phyloP scores from a whole-genome alignment of 2,888 invertebrate genomes.

The Agrochola litura region DNA sequence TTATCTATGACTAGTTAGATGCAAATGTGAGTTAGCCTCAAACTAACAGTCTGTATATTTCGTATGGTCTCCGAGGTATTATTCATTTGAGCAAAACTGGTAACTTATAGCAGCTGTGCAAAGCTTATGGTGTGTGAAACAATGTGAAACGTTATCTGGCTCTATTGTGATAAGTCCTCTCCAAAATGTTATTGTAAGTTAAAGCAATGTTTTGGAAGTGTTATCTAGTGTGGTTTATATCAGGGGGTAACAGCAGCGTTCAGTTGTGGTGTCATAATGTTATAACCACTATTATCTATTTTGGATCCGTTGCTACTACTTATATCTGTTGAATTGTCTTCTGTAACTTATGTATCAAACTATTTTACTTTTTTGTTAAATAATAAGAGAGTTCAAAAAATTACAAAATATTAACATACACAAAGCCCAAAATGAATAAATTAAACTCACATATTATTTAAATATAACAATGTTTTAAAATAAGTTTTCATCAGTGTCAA shows the following conservation, averaged over 20 bases:
- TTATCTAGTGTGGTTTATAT: slow-evolving; percentile 53
- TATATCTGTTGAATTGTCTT: not conserved
- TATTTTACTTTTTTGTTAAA: not conserved
- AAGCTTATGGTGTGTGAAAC: slow-evolving; percentile 57
- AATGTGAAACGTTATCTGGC: slow-evolving; percentile 57
- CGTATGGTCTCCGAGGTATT: slow-evolving; percentile 27
- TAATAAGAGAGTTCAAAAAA: not conserved
- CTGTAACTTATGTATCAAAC: not conserved
- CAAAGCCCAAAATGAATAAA: not conserved
- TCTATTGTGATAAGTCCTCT: slow-evolving; percentile 61
- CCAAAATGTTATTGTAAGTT: slow-evolving; percentile 60
- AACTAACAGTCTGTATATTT: slow-evolving; percentile 12
- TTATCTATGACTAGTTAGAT: not conserved
- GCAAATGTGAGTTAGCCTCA: slow-evolving; percentile 20
- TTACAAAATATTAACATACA: not conserved
- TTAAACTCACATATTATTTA: not conserved
- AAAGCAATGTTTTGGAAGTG: slow-evolving; percentile 61
- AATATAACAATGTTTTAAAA: not conserved
- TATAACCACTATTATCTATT: slow-evolving; percentile 10
- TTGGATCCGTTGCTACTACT: not conserved
- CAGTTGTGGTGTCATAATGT: slow-evolving; percentile 6
- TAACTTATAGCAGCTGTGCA: slow-evolving; percentile 48
- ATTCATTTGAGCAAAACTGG: slow-evolving; percentile 56
- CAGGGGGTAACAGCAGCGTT: slow-evolving; percentile 12
- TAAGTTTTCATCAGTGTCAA: not conserved